phyloP scores from a whole-genome alignment of 2,797 vertebrate genomes.

The Rhabdophis nuchalis region DNA sequence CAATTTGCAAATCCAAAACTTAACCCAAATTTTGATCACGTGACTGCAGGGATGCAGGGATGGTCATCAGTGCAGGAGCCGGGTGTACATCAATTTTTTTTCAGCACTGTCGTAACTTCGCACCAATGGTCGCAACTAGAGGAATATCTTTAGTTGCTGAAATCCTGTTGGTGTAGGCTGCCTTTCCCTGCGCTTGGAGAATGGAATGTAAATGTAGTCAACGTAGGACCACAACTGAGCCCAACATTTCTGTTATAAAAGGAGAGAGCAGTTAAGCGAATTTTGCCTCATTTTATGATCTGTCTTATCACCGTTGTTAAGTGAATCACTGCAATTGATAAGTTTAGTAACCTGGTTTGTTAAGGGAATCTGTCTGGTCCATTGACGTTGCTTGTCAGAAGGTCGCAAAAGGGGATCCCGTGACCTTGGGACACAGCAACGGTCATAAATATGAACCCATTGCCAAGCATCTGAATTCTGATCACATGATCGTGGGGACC shows the following conservation, averaged over 20 bases:
- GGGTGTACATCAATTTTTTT: rapidly evolving
- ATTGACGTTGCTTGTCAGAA: not conserved
- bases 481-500: not conserved
- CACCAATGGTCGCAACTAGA: not conserved
- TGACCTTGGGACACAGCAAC: not conserved
- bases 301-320: no score
- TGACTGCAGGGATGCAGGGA: not conserved
- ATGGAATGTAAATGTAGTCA: no score
- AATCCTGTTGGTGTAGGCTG: not conserved
- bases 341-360: no score
- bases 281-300: no score
- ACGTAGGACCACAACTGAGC: no score
- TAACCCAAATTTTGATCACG: not conserved
- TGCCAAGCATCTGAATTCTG: not conserved
- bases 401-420: not conserved
- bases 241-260: no score
- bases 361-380: no score
- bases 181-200: not conserved
- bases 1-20: not conserved
- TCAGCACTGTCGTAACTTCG: not conserved
- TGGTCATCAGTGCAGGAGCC: not conserved
- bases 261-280: no score
- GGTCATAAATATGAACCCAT: not conserved
- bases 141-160: not conserved
- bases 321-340: no score